These are phyloP conservation scores for Lagenorhynchus albirostris DNA, from an alignment of 2,113 vertebrate species.

Conservation along the genomic window DNA sequence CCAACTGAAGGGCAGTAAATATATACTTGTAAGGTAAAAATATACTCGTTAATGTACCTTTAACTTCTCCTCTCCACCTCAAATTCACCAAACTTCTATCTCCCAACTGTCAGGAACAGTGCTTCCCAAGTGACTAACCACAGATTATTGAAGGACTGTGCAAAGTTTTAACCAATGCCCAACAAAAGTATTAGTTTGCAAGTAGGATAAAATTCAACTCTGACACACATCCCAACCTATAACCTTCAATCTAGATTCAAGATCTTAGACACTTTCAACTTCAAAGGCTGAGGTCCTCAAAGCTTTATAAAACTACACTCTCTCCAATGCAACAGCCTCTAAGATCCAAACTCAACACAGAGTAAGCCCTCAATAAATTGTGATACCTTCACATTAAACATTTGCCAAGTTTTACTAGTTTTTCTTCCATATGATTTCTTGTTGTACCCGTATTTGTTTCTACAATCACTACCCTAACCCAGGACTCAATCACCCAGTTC, in stretches of 20 bases:
- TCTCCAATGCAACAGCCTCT: not conserved
- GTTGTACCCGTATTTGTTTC: slow-evolving; percentile 24
- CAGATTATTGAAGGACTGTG: not conserved
- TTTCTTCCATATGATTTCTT: not conserved
- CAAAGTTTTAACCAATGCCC: not conserved
- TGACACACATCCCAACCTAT: not conserved
- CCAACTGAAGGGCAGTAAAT: not conserved
- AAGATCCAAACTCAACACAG: not conserved
- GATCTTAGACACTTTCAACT: slow-evolving; percentile 36
- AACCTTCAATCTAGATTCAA: slow-evolving; percentile 25
- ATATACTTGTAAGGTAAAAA: not conserved
- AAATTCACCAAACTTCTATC: slow-evolving; percentile 23
- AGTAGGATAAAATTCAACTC: not conserved
- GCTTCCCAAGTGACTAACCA: not conserved
- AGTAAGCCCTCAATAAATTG: not conserved
- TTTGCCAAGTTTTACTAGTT: slow-evolving; percentile 7
- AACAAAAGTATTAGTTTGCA: not conserved
- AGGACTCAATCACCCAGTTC: not conserved
- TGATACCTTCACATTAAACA: slow-evolving; percentile 25
- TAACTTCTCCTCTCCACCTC: not conserved
- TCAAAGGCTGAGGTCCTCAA: not conserved
- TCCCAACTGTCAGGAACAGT: not conserved
- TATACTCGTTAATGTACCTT: not conserved
- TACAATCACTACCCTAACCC: not conserved
- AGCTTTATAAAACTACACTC: slow-evolving; percentile 21